phyloP scores from a whole-genome alignment of 2,113 vertebrate species.

The Cebus imitator region DNA sequence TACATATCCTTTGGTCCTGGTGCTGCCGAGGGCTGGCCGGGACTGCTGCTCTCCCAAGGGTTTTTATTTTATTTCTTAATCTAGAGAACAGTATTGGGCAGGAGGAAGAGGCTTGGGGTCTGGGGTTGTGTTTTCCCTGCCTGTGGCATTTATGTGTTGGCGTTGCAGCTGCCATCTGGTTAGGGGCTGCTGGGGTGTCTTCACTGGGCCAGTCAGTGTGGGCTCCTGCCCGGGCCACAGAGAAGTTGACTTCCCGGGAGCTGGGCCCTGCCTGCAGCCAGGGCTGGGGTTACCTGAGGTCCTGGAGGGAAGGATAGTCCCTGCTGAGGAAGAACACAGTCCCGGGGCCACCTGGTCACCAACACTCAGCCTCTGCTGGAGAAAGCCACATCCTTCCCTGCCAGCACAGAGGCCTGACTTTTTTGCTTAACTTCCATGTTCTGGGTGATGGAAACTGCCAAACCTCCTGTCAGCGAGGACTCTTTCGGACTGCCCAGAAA shows the following conservation, averaged over 20 bases:
- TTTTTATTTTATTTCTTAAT: constrained; percentile 51
- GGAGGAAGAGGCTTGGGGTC: not conserved
- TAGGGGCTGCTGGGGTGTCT: not conserved
- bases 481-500: constrained; percentile 40
- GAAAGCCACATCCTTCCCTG: not conserved
- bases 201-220: not conserved
- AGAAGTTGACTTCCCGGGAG: accelerated
- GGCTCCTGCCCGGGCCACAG: not conserved
- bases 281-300: not conserved
- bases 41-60: constrained; percentile 78
- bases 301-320: not conserved
- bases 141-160: not conserved
- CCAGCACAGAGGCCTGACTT: constrained; percentile 54
- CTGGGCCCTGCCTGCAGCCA: not conserved
- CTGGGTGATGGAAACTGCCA: constrained; percentile 71
- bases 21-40: constrained; percentile 83
- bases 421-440: constrained; percentile 49
- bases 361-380: not conserved
- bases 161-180: not conserved
- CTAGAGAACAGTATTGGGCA: constrained; percentile 63
- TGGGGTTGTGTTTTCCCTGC: not conserved
- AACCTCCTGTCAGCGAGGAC: constrained; percentile 52
- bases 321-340: not conserved
- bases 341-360: not conserved
- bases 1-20: constrained; percentile 89